These are phyloP conservation scores for Phallusia fumigata DNA, from an alignment of 23 tunicate species.

Conservation along the genomic window DNA sequence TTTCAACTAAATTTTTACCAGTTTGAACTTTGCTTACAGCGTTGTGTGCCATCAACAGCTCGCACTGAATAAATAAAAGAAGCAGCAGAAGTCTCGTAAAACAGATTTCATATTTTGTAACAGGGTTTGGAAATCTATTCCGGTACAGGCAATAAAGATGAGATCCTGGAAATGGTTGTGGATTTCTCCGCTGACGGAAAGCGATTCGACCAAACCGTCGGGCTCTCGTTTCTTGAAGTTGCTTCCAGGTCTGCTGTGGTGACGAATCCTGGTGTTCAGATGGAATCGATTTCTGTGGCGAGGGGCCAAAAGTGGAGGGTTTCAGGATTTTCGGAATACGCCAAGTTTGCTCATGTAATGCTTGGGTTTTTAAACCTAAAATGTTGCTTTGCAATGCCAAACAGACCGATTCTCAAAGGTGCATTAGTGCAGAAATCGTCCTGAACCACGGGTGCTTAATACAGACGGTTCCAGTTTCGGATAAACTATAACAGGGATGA, in stretches of 20 bases:
- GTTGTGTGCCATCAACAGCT: too few relatives aligned
- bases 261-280: background rate
- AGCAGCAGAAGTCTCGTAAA: too few relatives aligned
- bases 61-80: too few relatives aligned
- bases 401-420: too few relatives aligned
- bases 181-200: conserved; percentile 41
- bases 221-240: background rate
- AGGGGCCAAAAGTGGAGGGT: background rate
- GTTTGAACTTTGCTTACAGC: too few relatives aligned
- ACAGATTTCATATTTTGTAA: too few relatives aligned
- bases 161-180: background rate
- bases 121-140: conserved; percentile 35
- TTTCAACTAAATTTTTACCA: too few relatives aligned
- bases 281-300: background rate
- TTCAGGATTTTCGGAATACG: conserved; percentile 16
- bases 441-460: too few relatives aligned
- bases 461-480: too few relatives aligned
- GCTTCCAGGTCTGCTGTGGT: background rate
- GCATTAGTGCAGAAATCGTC: too few relatives aligned
- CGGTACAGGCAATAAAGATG: background rate
- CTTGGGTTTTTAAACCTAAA: background rate
- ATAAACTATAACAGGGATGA: too few relatives aligned
- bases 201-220: conserved; percentile 12
- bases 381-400: too few relatives aligned
- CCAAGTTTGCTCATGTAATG: conserved; percentile 58